Conservation (phyloP, 1,140 invertebrate genomes). For the Panulirus ornatus region DNA sequence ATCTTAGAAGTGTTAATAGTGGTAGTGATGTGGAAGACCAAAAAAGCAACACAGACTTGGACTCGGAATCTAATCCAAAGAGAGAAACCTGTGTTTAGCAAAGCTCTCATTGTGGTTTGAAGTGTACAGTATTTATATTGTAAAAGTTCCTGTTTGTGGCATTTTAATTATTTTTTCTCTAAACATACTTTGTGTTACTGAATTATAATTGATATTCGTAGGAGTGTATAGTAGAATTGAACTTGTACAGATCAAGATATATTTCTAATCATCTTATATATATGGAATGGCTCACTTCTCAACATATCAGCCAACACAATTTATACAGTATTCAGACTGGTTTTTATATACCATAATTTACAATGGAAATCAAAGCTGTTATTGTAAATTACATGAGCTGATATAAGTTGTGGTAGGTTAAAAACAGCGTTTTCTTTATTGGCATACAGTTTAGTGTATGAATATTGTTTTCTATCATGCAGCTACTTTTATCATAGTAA, state of each 20-base stretch:
- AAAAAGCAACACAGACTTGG: not conserved
- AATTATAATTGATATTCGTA: constrained; percentile 22
- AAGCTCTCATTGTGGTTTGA: not conserved
- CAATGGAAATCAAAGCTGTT: not conserved
- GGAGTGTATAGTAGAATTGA: constrained; percentile 34
- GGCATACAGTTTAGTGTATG: not conserved
- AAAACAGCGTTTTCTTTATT: not conserved
- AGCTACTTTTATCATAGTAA: too few relatives aligned
- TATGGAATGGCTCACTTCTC: constrained; percentile 19
- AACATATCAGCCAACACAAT: constrained; percentile 30
- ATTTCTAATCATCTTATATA: constrained; percentile 8
- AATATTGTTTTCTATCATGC: too few relatives aligned
- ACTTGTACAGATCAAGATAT: constrained; percentile 50
- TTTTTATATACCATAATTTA: constrained; percentile 10
- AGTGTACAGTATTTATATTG: constrained; percentile 25
- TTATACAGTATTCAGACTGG: constrained; percentile 13
- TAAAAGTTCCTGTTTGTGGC: constrained; percentile 49
- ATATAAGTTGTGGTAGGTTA: not conserved
- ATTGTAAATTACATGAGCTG: constrained; percentile 6
- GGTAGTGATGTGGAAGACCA: constrained; percentile 1
- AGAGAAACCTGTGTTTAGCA: constrained; percentile 64
- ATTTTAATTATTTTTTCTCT: not conserved
- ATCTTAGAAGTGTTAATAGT: not conserved
- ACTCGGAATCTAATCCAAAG: constrained; percentile 62
- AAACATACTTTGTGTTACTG: not conserved